Evolutionary conservation across 2,888 invertebrate species (phyloP).

Genomic region (Ormyrus thymus): DNA sequence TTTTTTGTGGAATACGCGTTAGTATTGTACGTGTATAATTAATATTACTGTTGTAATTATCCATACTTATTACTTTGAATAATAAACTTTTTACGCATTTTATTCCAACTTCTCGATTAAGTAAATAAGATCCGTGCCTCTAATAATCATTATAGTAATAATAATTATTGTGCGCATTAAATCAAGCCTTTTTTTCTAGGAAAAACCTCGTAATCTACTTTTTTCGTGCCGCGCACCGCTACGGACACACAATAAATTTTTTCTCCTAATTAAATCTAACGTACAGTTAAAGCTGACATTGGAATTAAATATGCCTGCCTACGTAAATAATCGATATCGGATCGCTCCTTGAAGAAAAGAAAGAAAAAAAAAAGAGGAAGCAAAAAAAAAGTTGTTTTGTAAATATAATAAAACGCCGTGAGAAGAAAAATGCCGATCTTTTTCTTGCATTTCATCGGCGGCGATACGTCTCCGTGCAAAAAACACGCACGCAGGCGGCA

Average conservation of each 20-base stretch:
- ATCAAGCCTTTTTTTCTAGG: too few species aligned
- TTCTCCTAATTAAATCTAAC: background rate
- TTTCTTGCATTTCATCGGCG: background rate
- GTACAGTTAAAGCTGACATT: background rate
- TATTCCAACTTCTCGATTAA: too few species aligned
- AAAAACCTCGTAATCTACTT: background rate
- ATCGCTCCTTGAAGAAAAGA: too few species aligned
- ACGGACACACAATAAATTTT: background rate
- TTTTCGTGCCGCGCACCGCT: background rate
- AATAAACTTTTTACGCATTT: too few species aligned
- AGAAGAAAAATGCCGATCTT: background rate
- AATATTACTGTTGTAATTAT: too few species aligned
- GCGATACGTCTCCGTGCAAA: background rate
- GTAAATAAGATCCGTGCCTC: too few species aligned
- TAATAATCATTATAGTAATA: background rate
- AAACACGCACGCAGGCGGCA: background rate
- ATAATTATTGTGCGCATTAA: background rate
- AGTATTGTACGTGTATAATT: too few species aligned
- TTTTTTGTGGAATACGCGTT: too few species aligned
- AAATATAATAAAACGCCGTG: slow-evolving; percentile 1
- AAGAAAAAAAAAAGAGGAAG: slow-evolving; percentile 6
- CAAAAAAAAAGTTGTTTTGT: slow-evolving; percentile 14
- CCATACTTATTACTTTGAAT: too few species aligned
- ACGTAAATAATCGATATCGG: background rate
- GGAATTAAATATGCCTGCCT: background rate